Evolutionary conservation across 2,797 vertebrate species (phyloP), one percentile per base, ranked within the genome.

Genomic region (Intellagama lesueurii): DNA sequence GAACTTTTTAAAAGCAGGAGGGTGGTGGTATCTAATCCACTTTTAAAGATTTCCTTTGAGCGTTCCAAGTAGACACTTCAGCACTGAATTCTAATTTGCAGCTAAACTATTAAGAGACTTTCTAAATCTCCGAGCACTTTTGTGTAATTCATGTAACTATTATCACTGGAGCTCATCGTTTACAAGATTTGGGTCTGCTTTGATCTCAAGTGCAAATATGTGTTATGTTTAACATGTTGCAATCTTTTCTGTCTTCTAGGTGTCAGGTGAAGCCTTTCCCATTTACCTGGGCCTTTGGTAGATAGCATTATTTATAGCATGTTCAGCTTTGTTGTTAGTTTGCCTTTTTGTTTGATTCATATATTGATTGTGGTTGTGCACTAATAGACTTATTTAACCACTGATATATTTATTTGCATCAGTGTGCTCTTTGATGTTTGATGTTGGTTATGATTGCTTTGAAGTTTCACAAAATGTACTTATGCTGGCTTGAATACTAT

Each of bases 81-180:
- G 26, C 49, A 70, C 72, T 64, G 72, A 47, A 78, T 87, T 72
- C 52, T 79, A 49, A 64, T 73, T 87, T 24, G 28, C 69, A 81
- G 30, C 9, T 73, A 60, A 73, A 87, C 30, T n/a, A 9, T 73
- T 40, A 30, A 30, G 5, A 73, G 28, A 26, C 49, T 64, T 80
- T 24, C 35, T 26, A 26, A 32, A 7, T 64, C 79, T 73, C 79
- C 49, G 8, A 87, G 64, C 12, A 56, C 19, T 22, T 81, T 87
- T 81, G 44, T 47, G 11, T 64, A 30, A 40, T 28, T 35, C 47
- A 86, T 12, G 66, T 77, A 30, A 56, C 17, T 47, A 40, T 12
- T 81, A 30, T 2, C 19, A 49, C 49, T 80, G 44, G 40, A 69
- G 78, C 32, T 79, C 17, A 49, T 68, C 40, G 68, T 77, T 68